These are phyloP conservation scores for Thermophis baileyi DNA, from an alignment of 2,113 vertebrate genomes.

Conservation along the genomic window DNA sequence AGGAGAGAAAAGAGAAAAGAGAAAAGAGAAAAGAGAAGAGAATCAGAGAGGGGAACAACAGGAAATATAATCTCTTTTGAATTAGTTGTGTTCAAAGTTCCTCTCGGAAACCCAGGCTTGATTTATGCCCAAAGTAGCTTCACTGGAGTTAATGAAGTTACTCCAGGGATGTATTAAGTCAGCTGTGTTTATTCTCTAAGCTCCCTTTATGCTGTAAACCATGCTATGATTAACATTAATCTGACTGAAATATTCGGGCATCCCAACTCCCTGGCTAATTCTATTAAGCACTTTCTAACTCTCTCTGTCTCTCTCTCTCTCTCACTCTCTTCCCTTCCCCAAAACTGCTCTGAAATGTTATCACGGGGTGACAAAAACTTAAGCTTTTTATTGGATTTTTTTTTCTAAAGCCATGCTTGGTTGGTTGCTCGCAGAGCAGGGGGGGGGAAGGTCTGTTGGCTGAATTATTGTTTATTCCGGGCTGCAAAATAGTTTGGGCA, in stretches of 20 bases:
- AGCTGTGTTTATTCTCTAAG: slow-evolving; percentile 55
- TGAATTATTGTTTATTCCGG: slow-evolving; percentile 36
- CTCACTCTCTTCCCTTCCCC: slow-evolving; percentile 6
- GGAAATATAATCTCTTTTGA: not conserved
- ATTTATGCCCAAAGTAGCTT: slow-evolving; percentile 20
- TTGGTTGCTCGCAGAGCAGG: slow-evolving; percentile 45
- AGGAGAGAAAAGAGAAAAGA: not conserved
- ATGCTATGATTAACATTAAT: slow-evolving; percentile 63
- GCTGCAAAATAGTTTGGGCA: not conserved
- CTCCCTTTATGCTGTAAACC: slow-evolving; percentile 54
- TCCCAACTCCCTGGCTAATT: slow-evolving; percentile 63
- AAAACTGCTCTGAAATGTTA: slow-evolving; percentile 61
- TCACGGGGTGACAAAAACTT: slow-evolving; percentile 59
- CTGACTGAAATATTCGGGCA: slow-evolving; percentile 58
- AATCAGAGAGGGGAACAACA: not conserved
- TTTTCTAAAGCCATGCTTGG: slow-evolving; percentile 62
- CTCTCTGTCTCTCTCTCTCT: not conserved
- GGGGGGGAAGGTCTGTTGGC: not conserved
- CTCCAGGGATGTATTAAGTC: slow-evolving; percentile 32
- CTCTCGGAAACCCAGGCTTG: not conserved
- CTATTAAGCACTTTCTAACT: slow-evolving; percentile 56
- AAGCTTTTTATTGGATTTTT: slow-evolving; percentile 62
- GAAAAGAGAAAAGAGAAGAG: not conserved
- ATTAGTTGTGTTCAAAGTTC: not conserved
- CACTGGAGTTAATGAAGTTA: slow-evolving; percentile 37